Evolutionary conservation across 2,888 invertebrate species (phyloP), one percentile per base, ranked within the genome.

Genomic region (Mechanitis messenoides): DNA sequence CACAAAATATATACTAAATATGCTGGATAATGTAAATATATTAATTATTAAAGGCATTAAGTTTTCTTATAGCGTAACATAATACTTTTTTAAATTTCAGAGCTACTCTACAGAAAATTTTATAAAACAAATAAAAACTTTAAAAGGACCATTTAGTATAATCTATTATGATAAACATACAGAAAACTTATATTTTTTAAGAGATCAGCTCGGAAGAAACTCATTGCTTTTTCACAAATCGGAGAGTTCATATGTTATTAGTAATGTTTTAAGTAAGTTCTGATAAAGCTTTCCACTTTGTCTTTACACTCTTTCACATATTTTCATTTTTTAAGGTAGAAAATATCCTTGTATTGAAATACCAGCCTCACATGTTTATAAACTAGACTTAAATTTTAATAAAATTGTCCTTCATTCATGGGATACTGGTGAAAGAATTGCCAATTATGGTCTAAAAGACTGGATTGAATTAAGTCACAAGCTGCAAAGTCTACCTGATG

Each of bases 111-210:
- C 72, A 53, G 75, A 81, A 11, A 68, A 87, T 53, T 73, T 92
- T 47, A 64, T 91, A 28, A 70, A 78, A n/a, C 79, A 91, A 54
- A 78, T 97, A 55, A 85, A 87, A 63, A 74, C 74, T 45, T 80
- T 97, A 1, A 91, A 94, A 69, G 98, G 98, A 2, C 98, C 98
- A 38, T 97, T 94, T 84, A 93, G 96, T 61, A 91, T 98, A 63
- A 91, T 98, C 69, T 96, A 94, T 78, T 95, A 92, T 78, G 92
- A 94, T 74, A 92, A 91, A 74, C 57, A 69, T 3, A 81, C 78
- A 0, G 83, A 91, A 53, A 78, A 80, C 12, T 71, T 98, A 50
- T 96, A 95, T 90, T 97, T 98, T 84, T 94, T 94, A 1, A 91
- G 98, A 75, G 98, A 98, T 83, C 91, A 91, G 69, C 93, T 96